Percentiles rank a stretch among this genome's conserved stretches.
Evolutionary conservation across 2,888 invertebrate species (phyloP).

Genomic region (Tholera decimalis): DNA sequence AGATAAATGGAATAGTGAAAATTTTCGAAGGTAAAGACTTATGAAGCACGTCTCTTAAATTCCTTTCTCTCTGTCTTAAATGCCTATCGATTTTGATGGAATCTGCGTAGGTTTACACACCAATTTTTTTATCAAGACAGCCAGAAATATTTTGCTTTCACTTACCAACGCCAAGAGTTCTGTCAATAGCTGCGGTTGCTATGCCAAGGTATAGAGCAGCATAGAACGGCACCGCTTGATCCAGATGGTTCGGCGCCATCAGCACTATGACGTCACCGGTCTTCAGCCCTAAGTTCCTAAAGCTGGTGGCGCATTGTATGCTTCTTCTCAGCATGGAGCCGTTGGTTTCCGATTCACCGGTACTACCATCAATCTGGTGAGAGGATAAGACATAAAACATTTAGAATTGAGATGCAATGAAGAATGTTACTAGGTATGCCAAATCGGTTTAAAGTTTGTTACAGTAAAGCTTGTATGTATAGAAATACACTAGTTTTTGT

Average conservation of each 20-base stretch:
- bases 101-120: too few relatives aligned
- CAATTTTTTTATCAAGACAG: too few relatives aligned
- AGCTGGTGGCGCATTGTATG: conserved; percentile 78
- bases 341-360: conserved; percentile 82
- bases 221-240: conserved; percentile 83
- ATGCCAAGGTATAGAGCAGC: conserved; percentile 84
- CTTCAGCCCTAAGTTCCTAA: conserved; percentile 77
- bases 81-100: too few relatives aligned
- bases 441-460: too few relatives aligned
- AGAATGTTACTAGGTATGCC: too few relatives aligned
- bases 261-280: conserved; percentile 81
- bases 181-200: conserved; percentile 68
- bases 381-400: background rate
- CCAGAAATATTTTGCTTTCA: background rate
- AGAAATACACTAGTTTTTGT: too few relatives aligned
- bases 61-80: too few relatives aligned
- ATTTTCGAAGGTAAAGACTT: too few relatives aligned
- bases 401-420: too few relatives aligned
- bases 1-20: too few relatives aligned
- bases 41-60: too few relatives aligned
- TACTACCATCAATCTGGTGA: conserved; percentile 80
- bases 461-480: too few relatives aligned
- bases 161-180: conserved; percentile 48
- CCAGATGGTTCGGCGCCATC: conserved; percentile 83
- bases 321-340: conserved; percentile 77